Evolutionary conservation across 92 coral and sea anemone genomes (phyloP), one percentile per base, ranked within the genome.

Genomic region (Phenganax subtilis): DNA sequence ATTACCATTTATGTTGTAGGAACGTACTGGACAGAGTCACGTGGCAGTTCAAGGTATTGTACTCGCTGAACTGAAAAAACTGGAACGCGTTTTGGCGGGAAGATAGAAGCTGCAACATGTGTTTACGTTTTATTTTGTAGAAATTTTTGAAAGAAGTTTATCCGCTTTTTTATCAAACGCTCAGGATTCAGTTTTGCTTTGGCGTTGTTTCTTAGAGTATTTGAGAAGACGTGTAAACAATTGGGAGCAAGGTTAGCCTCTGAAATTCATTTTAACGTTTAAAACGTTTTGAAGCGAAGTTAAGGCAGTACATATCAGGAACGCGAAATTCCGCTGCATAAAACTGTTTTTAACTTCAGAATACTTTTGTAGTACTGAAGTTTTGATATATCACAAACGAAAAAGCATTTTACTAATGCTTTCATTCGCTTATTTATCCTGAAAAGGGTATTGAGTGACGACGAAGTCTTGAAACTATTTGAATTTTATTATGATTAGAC

Each of bases 151-250:
- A 81, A 91, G 92, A n/a, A 96, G 92, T 8, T 85, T 94, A 71
- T 83, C 90, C 8, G 86, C 94, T 80, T 94, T 92, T 37, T 90
- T 92, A 53, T 20, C 96, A 9, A 71, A 52, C 8, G 86, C 84
- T 54, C 88, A 89, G 25, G 98, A 92, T 52, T 94, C 86, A 28
- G 88, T 88, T 1, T 91, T 89, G 75, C 70, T 92, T n/a, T 94
- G 98, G 98, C 90, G 87, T 27, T 87, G 97, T 85, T 90, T 88
- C 83, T 88, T 96, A 82, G 92, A 91, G 61, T 92, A 86, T 84
- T 85, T 86, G 82, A 88, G 98, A 83, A 82, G 98, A 84, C 80
- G 88, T 57, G 92, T 92, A 12, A 75, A 80, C 64, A 92, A 90
- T 70, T 94, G 98, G 98, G 75, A 75, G 17, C 88, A 88, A 87